A percentile compares a stretch with the other conserved stretches of the same genome.
phyloP scores from a whole-genome alignment of 2,888 invertebrate species.

The Orthosia cruda region DNA sequence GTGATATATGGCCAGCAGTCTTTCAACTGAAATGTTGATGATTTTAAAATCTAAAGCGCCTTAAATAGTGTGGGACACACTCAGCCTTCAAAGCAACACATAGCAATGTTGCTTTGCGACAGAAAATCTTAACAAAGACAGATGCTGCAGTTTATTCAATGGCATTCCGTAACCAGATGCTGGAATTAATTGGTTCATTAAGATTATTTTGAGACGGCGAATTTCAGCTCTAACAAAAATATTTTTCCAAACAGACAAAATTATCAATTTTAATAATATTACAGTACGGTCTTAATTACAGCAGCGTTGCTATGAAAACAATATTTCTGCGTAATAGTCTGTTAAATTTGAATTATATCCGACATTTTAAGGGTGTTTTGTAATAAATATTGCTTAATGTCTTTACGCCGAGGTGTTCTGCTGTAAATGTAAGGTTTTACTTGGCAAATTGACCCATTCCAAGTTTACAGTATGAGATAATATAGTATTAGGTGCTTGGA shows the following conservation, averaged over 20 bases:
- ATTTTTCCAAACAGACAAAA: conserved; percentile 25
- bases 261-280: conserved; percentile 51
- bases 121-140: not conserved
- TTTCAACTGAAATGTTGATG: not conserved
- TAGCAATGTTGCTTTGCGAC: conserved; percentile 1
- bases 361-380: conserved; percentile 67
- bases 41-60: not conserved
- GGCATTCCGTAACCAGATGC: not conserved
- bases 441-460: conserved; percentile 57
- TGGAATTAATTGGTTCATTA: not conserved
- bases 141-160: not conserved
- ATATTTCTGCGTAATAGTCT: conserved; percentile 76
- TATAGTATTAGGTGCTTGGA: conserved; percentile 14
- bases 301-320: conserved; percentile 67
- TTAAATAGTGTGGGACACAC: no score
- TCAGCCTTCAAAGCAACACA: not conserved
- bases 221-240: conserved; percentile 6
- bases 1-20: no score
- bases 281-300: conserved; percentile 67
- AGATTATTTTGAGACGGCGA: not conserved
- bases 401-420: conserved; percentile 55
- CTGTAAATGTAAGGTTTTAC: conserved; percentile 58
- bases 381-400: conserved; percentile 75
- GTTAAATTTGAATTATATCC: conserved; percentile 76
- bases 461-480: conserved; percentile 39